A percentile compares a stretch with the other conserved stretches of the same genome.
Evolutionary conservation across 2,888 invertebrate species (phyloP).

Genomic region (Isotomurus palustris): DNA sequence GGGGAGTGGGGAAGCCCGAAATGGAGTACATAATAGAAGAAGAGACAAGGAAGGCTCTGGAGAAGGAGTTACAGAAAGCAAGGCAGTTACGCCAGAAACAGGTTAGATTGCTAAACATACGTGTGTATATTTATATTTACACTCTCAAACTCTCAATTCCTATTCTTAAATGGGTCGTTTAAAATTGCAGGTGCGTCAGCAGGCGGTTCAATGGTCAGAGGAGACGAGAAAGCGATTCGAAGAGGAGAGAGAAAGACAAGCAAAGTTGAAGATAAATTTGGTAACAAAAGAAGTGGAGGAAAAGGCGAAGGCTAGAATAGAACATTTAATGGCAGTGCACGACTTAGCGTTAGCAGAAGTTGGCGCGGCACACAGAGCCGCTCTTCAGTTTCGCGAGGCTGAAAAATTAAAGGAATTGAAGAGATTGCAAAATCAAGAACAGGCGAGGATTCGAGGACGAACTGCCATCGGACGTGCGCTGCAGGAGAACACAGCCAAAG

Average conservation of each 20-base stretch:
- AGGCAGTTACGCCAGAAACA: constrained; percentile 25
- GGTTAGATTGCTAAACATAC: constrained; percentile 13
- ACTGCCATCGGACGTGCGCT: constrained; percentile 13
- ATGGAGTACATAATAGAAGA: constrained; percentile 32
- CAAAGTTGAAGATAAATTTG: constrained; percentile 5
- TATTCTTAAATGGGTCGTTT: constrained; percentile 1
- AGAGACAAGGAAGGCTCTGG: constrained; percentile 19
- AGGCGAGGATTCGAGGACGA: constrained; percentile 24
- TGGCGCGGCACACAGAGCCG: constrained; percentile 33
- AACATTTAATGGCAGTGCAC: constrained; percentile 17
- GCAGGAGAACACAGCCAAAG: constrained; percentile 5
- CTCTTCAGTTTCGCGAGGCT: constrained; percentile 18
- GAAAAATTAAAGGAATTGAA: constrained; percentile 21
- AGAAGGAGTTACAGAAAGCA: constrained; percentile 21
- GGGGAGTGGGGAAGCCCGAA: no score
- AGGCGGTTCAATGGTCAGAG: constrained; percentile 30
- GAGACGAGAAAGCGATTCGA: constrained; percentile 21
- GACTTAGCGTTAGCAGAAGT: constrained; percentile 34
- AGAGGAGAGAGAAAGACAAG: constrained; percentile 20
- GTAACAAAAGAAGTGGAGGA: constrained; percentile 21
- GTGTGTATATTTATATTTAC: not conserved
- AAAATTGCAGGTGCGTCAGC: constrained; percentile 27
- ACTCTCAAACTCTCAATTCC: not conserved
- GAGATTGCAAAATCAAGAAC: constrained; percentile 16
- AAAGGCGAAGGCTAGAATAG: constrained; percentile 20